These are phyloP conservation scores for Lepidothrix coronata DNA, from an alignment of 2,113 vertebrate genomes.

Conservation along the genomic window DNA sequence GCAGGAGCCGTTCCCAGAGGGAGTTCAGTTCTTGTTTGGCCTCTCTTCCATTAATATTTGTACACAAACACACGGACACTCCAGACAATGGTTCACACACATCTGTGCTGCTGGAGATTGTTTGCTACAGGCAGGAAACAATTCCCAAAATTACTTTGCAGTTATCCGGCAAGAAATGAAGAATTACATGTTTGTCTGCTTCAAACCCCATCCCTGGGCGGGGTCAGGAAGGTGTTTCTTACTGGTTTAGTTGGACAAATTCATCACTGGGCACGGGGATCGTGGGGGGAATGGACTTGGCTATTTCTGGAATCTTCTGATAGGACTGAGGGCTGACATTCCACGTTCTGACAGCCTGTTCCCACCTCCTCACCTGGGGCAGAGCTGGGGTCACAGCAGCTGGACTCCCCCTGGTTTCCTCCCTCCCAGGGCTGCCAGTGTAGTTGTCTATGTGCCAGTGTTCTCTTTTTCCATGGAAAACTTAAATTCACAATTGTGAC, in stretches of 20 bases:
- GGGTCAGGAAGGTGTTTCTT: neutral
- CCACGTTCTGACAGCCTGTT: neutral
- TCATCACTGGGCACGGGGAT: neutral
- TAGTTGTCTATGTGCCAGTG: neutral
- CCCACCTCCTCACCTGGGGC: neutral
- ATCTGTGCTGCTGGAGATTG: neutral
- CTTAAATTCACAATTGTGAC: neutral
- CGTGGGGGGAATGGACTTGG: neutral
- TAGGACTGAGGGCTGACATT: neutral
- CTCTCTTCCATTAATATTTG: slow-evolving; percentile 25
- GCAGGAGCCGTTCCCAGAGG: slow-evolving; percentile 62
- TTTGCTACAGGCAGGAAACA: slow-evolving; percentile 53
- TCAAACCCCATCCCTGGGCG: neutral
- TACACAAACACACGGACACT: neutral
- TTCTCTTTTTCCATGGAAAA: neutral
- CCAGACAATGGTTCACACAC: slow-evolving; percentile 27
- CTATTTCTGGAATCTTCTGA: neutral
- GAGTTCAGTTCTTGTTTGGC: slow-evolving; percentile 53
- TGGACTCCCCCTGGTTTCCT: neutral
- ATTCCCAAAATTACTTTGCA: slow-evolving; percentile 32
- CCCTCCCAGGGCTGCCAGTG: neutral
- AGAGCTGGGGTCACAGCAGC: neutral
- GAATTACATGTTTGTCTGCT: neutral
- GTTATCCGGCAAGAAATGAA: neutral
- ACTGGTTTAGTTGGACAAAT: neutral